Base-by-base conservation (phyloP, 2,113 vertebrate species). In the Copsychus sechellarum region DNA sequence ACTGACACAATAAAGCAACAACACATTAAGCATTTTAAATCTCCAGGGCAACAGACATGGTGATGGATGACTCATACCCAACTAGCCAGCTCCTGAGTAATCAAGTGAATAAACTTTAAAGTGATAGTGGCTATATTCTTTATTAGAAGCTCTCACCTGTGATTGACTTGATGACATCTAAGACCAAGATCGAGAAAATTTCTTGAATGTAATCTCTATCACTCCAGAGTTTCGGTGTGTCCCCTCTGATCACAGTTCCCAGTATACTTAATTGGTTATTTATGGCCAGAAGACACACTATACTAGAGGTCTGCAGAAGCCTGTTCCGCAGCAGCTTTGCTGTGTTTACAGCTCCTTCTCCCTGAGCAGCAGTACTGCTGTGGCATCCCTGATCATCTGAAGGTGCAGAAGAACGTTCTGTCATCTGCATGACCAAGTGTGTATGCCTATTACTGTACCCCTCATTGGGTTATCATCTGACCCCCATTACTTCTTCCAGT, bases 221-320 rank as follows among this genome's bases (percentile, higher is more conserved):
- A 62, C 16, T 2, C 8, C 34, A 53, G 36, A 57, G 26, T 72
- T 78, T 40, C 0, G 0, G 8, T 60, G 26, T 53, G 25, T 43
- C 28, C 25, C 6, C n/a, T 47, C 58, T 77, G 58, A 60, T 53
- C 7, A 8, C 36, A 22, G 9, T 83, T 5, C 12, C 16, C 18
- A 19, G 20, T 28, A 57, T 51, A 53, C 51, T 60, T n/a, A 34
- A 51, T 47, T 16, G 31, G 5, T 72, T 31, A 34, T 54, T 53
- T 36, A 8, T 5, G 12, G 25, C 23, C 42, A 65, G 56, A 86
- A 86, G 10, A 8, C n/a, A 60, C 34, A 34, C 6, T 22, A 33
- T 2, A 4, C 11, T 54, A 18, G 58, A 66, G 21, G 6, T 40
- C 47, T 79, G 18, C 21, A 86, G 24, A 83, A 73, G 15, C 12